Conservation (phyloP, 2,113 vertebrate genomes). For the Brevimyrus niger region DNA sequence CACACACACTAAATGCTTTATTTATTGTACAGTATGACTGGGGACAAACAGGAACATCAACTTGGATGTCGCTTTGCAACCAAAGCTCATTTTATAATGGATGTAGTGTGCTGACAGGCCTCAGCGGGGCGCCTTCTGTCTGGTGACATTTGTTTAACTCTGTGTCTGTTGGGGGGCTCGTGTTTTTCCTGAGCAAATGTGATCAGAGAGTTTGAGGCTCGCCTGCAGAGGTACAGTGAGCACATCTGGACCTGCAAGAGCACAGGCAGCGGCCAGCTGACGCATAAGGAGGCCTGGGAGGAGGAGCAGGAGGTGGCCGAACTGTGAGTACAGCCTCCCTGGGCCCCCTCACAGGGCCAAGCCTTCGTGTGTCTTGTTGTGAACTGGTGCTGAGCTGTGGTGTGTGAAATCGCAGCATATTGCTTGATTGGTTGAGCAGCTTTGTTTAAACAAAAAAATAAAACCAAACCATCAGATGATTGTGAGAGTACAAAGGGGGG, state of each 20-base stretch:
- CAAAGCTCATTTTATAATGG: background rate
- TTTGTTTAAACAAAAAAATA: slow-evolving; percentile 1
- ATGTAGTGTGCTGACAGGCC: background rate
- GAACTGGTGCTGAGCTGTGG: background rate
- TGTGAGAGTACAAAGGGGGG: background rate
- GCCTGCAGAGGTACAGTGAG: slow-evolving; percentile 77
- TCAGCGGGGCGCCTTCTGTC: background rate
- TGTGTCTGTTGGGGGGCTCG: background rate
- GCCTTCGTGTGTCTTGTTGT: background rate
- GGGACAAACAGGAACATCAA: background rate
- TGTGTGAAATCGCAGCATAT: background rate
- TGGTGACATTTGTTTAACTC: background rate
- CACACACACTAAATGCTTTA: background rate
- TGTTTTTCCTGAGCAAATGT: slow-evolving; percentile 69
- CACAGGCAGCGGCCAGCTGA: slow-evolving; percentile 93
- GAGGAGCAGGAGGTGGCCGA: slow-evolving; percentile 98
- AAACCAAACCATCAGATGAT: background rate
- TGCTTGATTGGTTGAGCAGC: background rate
- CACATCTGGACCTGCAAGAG: slow-evolving; percentile 97
- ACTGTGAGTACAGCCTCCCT: slow-evolving; percentile 72
- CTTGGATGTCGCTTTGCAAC: background rate
- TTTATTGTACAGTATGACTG: background rate
- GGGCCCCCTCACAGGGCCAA: no score
- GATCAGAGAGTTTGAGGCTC: slow-evolving; percentile 85
- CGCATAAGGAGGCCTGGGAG: slow-evolving; percentile 96